Conservation (phyloP, 1,140 invertebrate genomes). For the Metopolophium dirhodum region DNA sequence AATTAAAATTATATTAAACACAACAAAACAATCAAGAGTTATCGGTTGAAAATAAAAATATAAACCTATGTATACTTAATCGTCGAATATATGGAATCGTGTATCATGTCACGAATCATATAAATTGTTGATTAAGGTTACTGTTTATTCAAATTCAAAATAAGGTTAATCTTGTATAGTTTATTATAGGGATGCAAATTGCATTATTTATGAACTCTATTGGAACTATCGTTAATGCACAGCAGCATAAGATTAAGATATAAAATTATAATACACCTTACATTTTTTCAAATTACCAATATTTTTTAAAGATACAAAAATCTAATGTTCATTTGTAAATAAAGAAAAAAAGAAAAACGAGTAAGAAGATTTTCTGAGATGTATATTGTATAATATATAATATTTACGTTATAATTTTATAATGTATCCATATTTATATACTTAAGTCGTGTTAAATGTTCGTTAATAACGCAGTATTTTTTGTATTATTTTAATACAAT, state of each 20-base stretch:
- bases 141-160: not conserved
- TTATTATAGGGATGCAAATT: not conserved
- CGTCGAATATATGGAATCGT: not conserved
- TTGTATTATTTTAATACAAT: not conserved
- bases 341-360: not conserved
- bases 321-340: not conserved
- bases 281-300: not conserved
- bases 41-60: not conserved
- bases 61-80: not conserved
- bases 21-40: not conserved
- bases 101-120: not conserved
- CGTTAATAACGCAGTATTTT: not conserved
- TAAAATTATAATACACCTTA: not conserved
- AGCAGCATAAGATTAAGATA: not conserved
- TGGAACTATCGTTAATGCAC: not conserved
- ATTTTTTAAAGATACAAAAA: not conserved
- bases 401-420: not conserved
- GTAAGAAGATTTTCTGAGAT: too few species aligned
- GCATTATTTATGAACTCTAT: not conserved
- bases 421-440: not conserved
- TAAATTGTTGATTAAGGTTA: constrained; percentile 7
- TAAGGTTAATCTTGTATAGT: not conserved
- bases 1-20: not conserved
- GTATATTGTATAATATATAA: too few species aligned
- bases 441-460: too few species aligned